Percentiles rank a stretch among this genome's conserved stretches.
phyloP scores from a whole-genome alignment of 2,113 vertebrate species.

The Salvelinus namaycush region DNA sequence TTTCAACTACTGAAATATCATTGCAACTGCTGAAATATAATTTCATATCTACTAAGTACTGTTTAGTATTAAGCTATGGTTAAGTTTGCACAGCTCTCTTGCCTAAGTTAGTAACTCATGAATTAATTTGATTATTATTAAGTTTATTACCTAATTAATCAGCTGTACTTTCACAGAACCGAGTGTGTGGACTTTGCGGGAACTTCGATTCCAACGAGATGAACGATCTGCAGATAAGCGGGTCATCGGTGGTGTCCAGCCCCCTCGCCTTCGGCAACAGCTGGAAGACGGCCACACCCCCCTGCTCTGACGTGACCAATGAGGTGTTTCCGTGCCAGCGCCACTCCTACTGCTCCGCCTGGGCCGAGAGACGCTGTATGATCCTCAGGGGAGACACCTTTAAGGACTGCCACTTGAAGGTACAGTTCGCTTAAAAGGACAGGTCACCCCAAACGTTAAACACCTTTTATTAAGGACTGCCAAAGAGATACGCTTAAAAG shows the following conservation, averaged over 20 bases:
- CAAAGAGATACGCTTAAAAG: neutral
- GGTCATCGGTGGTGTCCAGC: slow-evolving; percentile 56
- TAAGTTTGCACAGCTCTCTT: too few relatives aligned
- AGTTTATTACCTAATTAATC: too few relatives aligned
- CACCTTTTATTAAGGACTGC: too few relatives aligned
- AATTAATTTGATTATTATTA: too few relatives aligned
- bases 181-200: slow-evolving; percentile 83
- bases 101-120: too few relatives aligned
- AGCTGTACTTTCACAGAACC: slow-evolving; percentile 56
- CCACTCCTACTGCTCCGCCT: slow-evolving; percentile 79
- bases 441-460: too few relatives aligned
- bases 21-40: too few relatives aligned
- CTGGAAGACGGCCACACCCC: slow-evolving; percentile 74
- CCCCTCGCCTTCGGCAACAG: slow-evolving; percentile 80
- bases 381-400: slow-evolving; percentile 77
- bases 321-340: slow-evolving; percentile 80
- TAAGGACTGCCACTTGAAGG: slow-evolving; percentile 78
- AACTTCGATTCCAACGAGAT: slow-evolving; percentile 81
- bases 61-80: too few relatives aligned
- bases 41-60: too few relatives aligned
- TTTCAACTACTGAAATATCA: neutral
- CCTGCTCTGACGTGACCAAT: slow-evolving; percentile 74
- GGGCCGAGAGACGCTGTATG: slow-evolving; percentile 81
- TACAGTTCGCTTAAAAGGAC: slow-evolving; percentile 28
- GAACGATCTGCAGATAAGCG: slow-evolving; percentile 78